Conservation (phyloP, 2,888 invertebrate species). For the Trichacis sp. region DNA sequence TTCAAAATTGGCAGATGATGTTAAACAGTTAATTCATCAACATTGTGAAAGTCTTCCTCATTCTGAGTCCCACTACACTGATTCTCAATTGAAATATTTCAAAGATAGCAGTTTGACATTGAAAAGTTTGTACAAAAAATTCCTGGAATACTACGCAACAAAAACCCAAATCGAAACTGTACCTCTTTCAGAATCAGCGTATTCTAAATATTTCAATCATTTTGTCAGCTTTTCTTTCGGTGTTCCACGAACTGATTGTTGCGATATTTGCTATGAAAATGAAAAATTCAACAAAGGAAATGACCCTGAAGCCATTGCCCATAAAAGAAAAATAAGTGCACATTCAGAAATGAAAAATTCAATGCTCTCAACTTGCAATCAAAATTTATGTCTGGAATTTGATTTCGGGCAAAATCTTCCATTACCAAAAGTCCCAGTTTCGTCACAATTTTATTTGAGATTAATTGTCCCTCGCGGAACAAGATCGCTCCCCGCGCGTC, state of each 20-base stretch:
- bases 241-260: conserved; percentile 14
- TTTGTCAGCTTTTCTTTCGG: conserved; percentile 11
- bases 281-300: background rate
- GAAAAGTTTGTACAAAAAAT: conserved; percentile 3
- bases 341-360: background rate
- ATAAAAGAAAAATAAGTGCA: background rate
- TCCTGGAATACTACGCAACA: conserved; percentile 11
- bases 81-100: conserved; percentile 12
- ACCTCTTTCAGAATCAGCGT: background rate
- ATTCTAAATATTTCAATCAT: conserved; percentile 11
- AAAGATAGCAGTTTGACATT: conserved; percentile 14
- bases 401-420: conserved; percentile 13
- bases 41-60: conserved; percentile 18
- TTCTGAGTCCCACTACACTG: conserved; percentile 18
- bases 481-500: no score
- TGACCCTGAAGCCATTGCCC: background rate
- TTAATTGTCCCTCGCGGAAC: no score
- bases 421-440: conserved; percentile 2
- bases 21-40: conserved; percentile 13
- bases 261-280: conserved; percentile 15
- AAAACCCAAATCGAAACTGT: background rate
- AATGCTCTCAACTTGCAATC: conserved; percentile 1
- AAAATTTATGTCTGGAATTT: conserved; percentile 13
- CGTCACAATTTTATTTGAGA: background rate
- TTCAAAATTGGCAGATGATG: conserved; percentile 14